Base-by-base conservation (phyloP, 2,113 vertebrate genomes). In the Pagrus major region DNA sequence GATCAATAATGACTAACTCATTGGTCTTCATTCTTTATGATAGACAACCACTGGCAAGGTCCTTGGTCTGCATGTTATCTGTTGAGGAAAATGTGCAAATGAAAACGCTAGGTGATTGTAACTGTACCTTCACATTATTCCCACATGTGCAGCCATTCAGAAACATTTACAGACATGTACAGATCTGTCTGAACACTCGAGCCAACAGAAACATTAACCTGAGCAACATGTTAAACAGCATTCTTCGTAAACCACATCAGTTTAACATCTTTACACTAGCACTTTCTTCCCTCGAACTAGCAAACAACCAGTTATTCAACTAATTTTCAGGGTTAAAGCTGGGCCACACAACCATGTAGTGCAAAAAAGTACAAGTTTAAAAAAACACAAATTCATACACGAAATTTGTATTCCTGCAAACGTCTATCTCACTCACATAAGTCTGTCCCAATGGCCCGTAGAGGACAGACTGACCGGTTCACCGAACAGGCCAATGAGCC, bases 141-240 rank as follows among this genome's bases (percentile, higher is more conserved):
- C 14, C 63, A 52, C 23, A 9, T 16, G 0, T 74, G 51, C 47
- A 80, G 54, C 27, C 47, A 51, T 25, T 52, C 33, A 63, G 18
- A 71, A 16, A 54, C 31, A 65, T 59, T 52, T 51, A 58, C 35
- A 60, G 73, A 72, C 78, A 61, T 60, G 71, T n/a, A 81, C 7
- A 6, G 72, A 80, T 61, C 67, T 77, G 76, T 76, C 51, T 71
- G 23, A 61, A 72, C 20, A 52, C 54, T 61, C 29, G 4, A 25
- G 25, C 3, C 9, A 76, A 21, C 37, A 60, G 47, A 65, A 11
- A 55, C 23, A 74, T 65, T 25, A 63, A 35, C n/a, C 42, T 21
- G 21, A 8, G n/a, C 25, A 60, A 56, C 56, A 73, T 0, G 67
- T 10, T n/a, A 0, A 42, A n/a, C 61, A 15, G 0, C 73, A 78